phyloP scores from a whole-genome alignment of 1,140 invertebrate genomes.

The Drosophila punjabiensis region DNA sequence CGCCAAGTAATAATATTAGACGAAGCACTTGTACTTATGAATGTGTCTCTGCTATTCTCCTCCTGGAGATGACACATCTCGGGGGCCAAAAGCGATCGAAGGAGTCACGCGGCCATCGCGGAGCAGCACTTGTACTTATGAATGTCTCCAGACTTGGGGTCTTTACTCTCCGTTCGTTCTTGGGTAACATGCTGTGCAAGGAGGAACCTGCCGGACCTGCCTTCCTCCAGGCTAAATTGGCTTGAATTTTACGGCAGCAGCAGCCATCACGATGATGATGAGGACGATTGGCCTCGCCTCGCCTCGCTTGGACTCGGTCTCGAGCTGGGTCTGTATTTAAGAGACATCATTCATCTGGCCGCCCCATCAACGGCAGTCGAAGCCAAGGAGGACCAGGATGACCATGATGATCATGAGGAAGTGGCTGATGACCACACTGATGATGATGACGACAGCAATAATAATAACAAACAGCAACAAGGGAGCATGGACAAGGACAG shows the following conservation, averaged over 20 bases:
- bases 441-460: slow-evolving; percentile 73
- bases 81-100: slow-evolving; percentile 10
- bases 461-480: slow-evolving; percentile 72
- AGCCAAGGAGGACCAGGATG: slow-evolving; percentile 51
- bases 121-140: slow-evolving; percentile 56
- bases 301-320: background rate
- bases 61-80: slow-evolving; percentile 1
- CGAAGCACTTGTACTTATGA: slow-evolving; percentile 70
- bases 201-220: slow-evolving; percentile 70
- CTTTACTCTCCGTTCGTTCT: background rate
- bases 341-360: slow-evolving; percentile 82
- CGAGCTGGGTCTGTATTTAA: slow-evolving; percentile 75
- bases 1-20: slow-evolving; percentile 82
- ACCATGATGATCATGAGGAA: slow-evolving; percentile 29
- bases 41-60: slow-evolving; percentile 37
- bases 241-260: slow-evolving; percentile 79
- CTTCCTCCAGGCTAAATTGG: slow-evolving; percentile 72
- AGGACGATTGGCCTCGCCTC: slow-evolving; percentile 74
- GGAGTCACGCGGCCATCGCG: slow-evolving; percentile 34
- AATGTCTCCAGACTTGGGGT: slow-evolving; percentile 36
- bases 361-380: slow-evolving; percentile 75
- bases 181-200: slow-evolving; percentile 74
- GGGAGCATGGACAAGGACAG: background rate
- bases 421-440: slow-evolving; percentile 33
- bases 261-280: slow-evolving; percentile 47